Base-by-base conservation (phyloP, 1,140 invertebrate species). In the Trissolcus basalis region DNA sequence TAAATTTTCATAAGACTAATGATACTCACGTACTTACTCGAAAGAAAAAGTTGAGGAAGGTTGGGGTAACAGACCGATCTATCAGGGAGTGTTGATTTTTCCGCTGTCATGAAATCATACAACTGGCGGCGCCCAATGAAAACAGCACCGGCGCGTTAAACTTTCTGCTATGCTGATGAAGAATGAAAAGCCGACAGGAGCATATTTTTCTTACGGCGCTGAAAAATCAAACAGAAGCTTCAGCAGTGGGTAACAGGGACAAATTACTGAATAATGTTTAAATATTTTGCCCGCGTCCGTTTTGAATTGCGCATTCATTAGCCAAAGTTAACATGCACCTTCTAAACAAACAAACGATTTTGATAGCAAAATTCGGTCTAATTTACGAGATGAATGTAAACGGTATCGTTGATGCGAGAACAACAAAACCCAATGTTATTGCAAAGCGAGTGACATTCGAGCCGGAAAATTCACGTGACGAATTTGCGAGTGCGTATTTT, bases 141-240 rank as follows among this genome's bases (percentile, higher is more conserved):
- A 63, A 61, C 32, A 45, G 43, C 36, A 60, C 41, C 48, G n/a
- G 45, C 15, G 14, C 51, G 54, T 64, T 1, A 53, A 72, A 53
- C 47, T 64, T 64, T 64, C 33, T 58, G 58, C 64, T 72, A 72
- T 64, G 59, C 48, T 59, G 54, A 58, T 59, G 53, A 72, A 63
- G 54, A 64, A 27, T 36, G 39, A 43, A 63, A 41, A 9, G 11
- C 41, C 41, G 48, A 33, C 48, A 33, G 44, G 11, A 36, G 47
- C 36, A 33, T 48, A 59, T 51, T 58, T 63, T 71, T 63, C 50
- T 71, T 71, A 63, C 68, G 35, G 4, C 41, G 53, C 44, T 71
- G 59, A 63, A 71, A 71, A 71, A 71, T 71, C 45, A 71, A 63
- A 71, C 59, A 58, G 45, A 61, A n/a, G n/a, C n/a, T n/a, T n/a